These are phyloP conservation scores for Drosophila kikkawai DNA, from an alignment of 1,140 invertebrate species.

Conservation along the genomic window DNA sequence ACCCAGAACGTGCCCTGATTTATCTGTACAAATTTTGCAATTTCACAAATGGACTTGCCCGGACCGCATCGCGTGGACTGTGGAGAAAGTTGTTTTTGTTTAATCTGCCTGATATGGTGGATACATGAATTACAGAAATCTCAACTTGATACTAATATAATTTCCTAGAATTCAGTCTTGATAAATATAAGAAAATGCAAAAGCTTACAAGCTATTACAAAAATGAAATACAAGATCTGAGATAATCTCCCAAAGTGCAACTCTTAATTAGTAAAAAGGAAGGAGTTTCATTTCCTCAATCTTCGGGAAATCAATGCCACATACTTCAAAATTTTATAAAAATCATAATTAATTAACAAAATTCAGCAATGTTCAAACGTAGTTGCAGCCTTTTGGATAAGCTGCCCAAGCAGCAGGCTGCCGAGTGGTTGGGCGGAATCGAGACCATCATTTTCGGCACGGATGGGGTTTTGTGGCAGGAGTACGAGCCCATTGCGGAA, in stretches of 20 bases:
- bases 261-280: not conserved
- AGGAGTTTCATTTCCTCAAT: not conserved
- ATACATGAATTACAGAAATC: not conserved
- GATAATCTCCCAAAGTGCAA: not conserved
- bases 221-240: too few relatives aligned
- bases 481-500: slow-evolving; percentile 30
- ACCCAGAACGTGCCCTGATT: slow-evolving; percentile 21
- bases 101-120: not conserved
- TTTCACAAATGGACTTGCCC: slow-evolving; percentile 10
- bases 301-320: not conserved
- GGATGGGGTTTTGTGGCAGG: slow-evolving; percentile 64
- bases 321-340: not conserved
- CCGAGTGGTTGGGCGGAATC: slow-evolving; percentile 50
- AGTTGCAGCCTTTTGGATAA: slow-evolving; percentile 41
- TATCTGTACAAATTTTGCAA: slow-evolving; percentile 24
- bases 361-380: slow-evolving; percentile 50
- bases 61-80: not conserved
- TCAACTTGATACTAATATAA: not conserved
- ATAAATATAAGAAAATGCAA: not conserved
- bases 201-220: not conserved
- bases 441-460: slow-evolving; percentile 58
- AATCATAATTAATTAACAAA: not conserved
- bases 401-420: slow-evolving; percentile 36
- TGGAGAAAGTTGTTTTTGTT: slow-evolving; percentile 18
- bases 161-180: not conserved